These are phyloP conservation scores for Triplophysa bombifrons DNA, from an alignment of 2,797 vertebrate species.

Conservation along the genomic window DNA sequence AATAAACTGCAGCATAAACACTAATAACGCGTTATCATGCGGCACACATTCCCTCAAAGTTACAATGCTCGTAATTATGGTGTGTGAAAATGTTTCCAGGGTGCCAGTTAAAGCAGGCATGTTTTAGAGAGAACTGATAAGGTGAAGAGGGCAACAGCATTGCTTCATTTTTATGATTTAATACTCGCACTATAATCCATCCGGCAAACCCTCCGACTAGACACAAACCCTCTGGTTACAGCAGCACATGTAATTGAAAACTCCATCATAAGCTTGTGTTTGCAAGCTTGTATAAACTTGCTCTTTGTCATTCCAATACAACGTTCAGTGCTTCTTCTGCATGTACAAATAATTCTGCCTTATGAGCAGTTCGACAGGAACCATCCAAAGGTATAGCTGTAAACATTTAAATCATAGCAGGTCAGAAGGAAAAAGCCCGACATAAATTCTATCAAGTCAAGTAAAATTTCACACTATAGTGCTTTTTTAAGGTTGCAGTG, in stretches of 20 bases:
- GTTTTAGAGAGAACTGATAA: conserved; percentile 16
- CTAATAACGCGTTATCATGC: conserved; percentile 31
- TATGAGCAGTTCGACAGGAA: background rate
- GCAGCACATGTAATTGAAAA: conserved; percentile 25
- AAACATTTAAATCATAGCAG: no score
- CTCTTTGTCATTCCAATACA: background rate
- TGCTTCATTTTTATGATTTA: conserved; percentile 30
- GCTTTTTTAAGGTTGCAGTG: no score
- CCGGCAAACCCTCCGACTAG: background rate
- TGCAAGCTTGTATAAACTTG: conserved; percentile 25
- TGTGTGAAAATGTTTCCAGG: conserved; percentile 16
- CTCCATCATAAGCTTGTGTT: conserved; percentile 8
- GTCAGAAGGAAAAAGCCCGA: no score
- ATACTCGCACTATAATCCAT: conserved; percentile 17
- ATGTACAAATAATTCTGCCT: background rate
- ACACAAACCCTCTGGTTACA: conserved; percentile 1
- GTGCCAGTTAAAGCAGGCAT: conserved; percentile 32
- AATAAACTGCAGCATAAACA: conserved; percentile 27
- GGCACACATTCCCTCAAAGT: conserved; percentile 9
- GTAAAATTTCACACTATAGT: no score
- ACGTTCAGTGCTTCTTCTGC: background rate
- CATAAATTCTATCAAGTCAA: no score
- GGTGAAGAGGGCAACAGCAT: conserved; percentile 6
- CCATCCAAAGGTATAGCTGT: background rate
- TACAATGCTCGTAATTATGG: conserved; percentile 8